Percentiles rank a stretch among this genome's conserved stretches.
Evolutionary conservation across 2,888 invertebrate species (phyloP).

Genomic region (Tigriopus californicus): DNA sequence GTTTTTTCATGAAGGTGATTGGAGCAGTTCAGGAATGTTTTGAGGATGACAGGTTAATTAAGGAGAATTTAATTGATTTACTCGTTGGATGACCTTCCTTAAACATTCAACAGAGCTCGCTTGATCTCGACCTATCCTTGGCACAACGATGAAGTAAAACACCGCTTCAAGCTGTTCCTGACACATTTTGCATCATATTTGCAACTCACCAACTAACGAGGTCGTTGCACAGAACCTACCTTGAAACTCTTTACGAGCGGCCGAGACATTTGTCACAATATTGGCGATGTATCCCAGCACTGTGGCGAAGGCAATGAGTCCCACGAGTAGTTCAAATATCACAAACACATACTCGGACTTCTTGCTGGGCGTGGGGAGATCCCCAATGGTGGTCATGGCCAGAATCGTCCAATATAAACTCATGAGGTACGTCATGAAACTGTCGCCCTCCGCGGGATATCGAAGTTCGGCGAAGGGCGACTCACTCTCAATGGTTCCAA

Average conservation of each 20-base stretch:
- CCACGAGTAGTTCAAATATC: constrained; percentile 81
- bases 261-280: constrained; percentile 92
- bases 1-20: no score
- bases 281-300: constrained; percentile 94
- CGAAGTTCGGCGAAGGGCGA: neutral
- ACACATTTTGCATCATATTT: no score
- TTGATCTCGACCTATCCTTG: no score
- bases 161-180: no score
- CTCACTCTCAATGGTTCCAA: constrained; percentile 7
- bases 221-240: constrained; percentile 48
- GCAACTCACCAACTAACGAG: neutral
- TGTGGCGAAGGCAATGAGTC: constrained; percentile 81
- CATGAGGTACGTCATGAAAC: constrained; percentile 84
- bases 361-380: constrained; percentile 51
- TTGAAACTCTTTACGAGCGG: constrained; percentile 94
- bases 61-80: no score
- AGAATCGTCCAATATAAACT: constrained; percentile 97
- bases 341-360: constrained; percentile 90
- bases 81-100: no score
- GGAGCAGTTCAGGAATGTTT: no score
- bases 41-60: no score
- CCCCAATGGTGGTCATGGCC: constrained; percentile 86
- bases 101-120: no score
- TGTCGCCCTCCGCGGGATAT: constrained; percentile 36
- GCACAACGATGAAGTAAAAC: no score